phyloP scores from a whole-genome alignment of 2,888 invertebrate genomes.

The Ophonus ardosiacus region DNA sequence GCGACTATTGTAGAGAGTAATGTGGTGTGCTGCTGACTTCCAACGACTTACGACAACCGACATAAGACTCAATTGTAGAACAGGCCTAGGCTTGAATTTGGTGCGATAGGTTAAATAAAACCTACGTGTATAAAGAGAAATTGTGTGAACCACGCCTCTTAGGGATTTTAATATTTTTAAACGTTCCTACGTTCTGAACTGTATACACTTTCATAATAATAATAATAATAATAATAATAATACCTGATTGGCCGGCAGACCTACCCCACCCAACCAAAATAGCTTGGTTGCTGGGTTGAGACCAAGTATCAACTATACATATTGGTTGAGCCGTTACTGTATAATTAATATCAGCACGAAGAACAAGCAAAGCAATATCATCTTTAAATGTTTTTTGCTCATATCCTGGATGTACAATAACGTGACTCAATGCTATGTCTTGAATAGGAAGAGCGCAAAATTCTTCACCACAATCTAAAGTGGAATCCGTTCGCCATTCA shows the following conservation, averaged over 20 bases:
- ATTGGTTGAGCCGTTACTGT: slow-evolving; percentile 88
- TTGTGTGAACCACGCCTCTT: no score
- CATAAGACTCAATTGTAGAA: no score
- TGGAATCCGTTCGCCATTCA: slow-evolving; percentile 84
- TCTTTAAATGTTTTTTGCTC: slow-evolving; percentile 79
- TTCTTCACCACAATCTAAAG: slow-evolving; percentile 86
- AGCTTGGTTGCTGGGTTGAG: slow-evolving; percentile 76
- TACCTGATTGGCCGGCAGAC: slow-evolving; percentile 79
- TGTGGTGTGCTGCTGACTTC: no score
- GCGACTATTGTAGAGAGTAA: no score
- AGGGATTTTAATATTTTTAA: no score
- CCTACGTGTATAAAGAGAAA: no score
- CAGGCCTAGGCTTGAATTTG: no score
- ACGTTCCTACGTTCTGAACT: no score
- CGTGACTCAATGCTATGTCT: slow-evolving; percentile 85
- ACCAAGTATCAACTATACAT: slow-evolving; percentile 77
- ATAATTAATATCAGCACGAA: slow-evolving; percentile 83
- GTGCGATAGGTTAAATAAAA: no score
- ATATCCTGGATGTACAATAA: slow-evolving; percentile 88
- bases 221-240: slow-evolving; percentile 54
- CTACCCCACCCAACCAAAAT: slow-evolving; percentile 86
- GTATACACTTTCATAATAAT: no score
- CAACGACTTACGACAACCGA: no score
- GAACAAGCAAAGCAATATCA: slow-evolving; percentile 86
- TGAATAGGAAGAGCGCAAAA: slow-evolving; percentile 86